A percentile compares a stretch with the other conserved stretches of the same genome.
Conservation (phyloP, 2,113 vertebrate genomes). For the Syngnathus floridae region DNA sequence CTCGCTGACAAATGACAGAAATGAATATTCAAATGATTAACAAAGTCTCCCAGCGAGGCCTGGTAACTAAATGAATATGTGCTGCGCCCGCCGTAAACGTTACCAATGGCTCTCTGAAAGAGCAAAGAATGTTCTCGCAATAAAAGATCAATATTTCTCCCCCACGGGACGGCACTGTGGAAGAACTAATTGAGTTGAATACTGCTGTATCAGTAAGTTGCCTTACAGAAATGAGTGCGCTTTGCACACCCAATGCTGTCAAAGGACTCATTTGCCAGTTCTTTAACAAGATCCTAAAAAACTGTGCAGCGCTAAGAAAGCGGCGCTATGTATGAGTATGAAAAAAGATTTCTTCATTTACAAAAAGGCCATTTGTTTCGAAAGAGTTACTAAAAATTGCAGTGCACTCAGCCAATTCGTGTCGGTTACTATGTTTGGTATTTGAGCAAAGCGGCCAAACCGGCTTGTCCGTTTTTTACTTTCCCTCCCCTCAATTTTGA, state of each 20-base stretch:
- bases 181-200: conserved; percentile 28
- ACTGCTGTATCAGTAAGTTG: conserved; percentile 28
- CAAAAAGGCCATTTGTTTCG: background rate
- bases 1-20: background rate
- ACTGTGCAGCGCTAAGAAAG: background rate
- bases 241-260: conserved; percentile 17
- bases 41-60: background rate
- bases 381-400: background rate
- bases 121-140: conserved; percentile 12
- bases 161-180: background rate
- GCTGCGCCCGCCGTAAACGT: conserved; percentile 9
- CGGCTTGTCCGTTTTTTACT: no score
- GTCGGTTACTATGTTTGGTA: background rate
- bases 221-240: conserved; percentile 15
- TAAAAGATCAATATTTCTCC: conserved; percentile 29
- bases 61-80: conserved; percentile 20
- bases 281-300: conserved; percentile 2
- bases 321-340: background rate
- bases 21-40: background rate
- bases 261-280: conserved; percentile 15
- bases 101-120: conserved; percentile 8
- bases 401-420: background rate
- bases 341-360: background rate
- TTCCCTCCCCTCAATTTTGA: no score
- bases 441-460: background rate